Conservation (phyloP, 2,888 invertebrate species). For the Marronus borbonicus region DNA sequence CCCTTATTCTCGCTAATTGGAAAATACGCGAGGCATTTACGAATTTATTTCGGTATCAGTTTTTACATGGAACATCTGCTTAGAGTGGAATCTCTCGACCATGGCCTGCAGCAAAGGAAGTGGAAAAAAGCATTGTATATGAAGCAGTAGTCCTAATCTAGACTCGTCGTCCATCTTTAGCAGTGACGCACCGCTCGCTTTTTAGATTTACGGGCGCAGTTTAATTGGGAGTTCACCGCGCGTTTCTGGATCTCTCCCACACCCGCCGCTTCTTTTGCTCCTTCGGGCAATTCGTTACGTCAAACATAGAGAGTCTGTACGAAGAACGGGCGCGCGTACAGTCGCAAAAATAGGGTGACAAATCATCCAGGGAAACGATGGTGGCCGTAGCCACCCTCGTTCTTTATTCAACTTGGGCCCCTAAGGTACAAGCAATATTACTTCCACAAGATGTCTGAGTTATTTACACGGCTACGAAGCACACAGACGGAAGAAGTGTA, state of each 20-base stretch:
- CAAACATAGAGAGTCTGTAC: constrained; percentile 54
- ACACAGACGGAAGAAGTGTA: constrained; percentile 69
- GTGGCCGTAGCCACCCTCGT: constrained; percentile 63
- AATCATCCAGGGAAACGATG: constrained; percentile 64
- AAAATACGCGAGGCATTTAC: too few relatives aligned
- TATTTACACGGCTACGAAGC: constrained; percentile 66
- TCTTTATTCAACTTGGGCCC: constrained; percentile 65
- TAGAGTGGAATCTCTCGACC: too few relatives aligned
- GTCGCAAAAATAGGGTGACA: constrained; percentile 69
- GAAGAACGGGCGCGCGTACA: constrained; percentile 63
- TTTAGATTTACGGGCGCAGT: constrained; percentile 65
- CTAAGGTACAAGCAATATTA: constrained; percentile 70
- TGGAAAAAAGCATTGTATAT: constrained; percentile 13
- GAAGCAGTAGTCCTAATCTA: constrained; percentile 44
- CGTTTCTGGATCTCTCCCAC: constrained; percentile 27
- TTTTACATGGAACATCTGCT: too few relatives aligned
- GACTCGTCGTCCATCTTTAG: constrained; percentile 65
- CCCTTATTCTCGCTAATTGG: too few relatives aligned
- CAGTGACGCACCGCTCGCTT: constrained; percentile 61
- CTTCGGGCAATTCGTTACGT: constrained; percentile 63
- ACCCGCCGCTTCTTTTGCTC: constrained; percentile 44
- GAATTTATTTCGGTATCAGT: too few relatives aligned
- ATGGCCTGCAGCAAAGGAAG: neutral
- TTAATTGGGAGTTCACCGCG: constrained; percentile 66
- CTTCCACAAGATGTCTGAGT: constrained; percentile 70